Conservation (phyloP, 2,113 vertebrate genomes). For the Apodemus speciosus region DNA sequence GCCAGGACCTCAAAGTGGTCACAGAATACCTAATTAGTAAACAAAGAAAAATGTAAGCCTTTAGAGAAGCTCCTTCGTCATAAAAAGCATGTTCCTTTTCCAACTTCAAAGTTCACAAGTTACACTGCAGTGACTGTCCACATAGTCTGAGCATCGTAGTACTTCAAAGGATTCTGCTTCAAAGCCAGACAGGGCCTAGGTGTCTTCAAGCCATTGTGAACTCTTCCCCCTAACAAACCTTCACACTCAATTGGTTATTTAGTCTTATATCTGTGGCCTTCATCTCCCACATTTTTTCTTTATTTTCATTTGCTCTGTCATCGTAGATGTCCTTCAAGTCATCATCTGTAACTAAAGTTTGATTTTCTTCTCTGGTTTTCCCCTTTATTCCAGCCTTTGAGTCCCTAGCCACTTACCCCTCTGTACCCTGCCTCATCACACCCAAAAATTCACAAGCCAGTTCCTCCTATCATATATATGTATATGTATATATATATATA, state of each 20-base stretch:
- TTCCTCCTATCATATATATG: not conserved
- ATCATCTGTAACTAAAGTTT: not conserved
- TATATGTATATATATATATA: too few species aligned
- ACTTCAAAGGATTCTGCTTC: constrained; percentile 10
- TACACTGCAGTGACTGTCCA: constrained; percentile 3
- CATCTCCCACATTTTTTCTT: not conserved
- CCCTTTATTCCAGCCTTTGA: not conserved
- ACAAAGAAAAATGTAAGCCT: not conserved
- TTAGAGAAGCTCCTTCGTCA: not conserved
- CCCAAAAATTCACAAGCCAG: not conserved
- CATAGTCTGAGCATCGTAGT: not conserved
- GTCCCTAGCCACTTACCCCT: not conserved
- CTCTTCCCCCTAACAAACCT: not conserved
- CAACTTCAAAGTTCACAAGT: not conserved
- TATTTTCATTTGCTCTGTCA: constrained; percentile 10
- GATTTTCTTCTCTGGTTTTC: not conserved
- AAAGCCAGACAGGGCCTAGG: not conserved
- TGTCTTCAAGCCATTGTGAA: not conserved
- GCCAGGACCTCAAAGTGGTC: not conserved
- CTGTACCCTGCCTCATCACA: not conserved
- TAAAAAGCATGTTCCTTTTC: constrained; percentile 15
- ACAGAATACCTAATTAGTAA: constrained; percentile 26
- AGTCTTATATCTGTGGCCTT: not conserved
- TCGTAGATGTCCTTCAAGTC: not conserved
- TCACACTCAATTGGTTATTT: not conserved